phyloP scores from a whole-genome alignment of 2,797 vertebrate species.

The Hydrocynus forskahlii region DNA sequence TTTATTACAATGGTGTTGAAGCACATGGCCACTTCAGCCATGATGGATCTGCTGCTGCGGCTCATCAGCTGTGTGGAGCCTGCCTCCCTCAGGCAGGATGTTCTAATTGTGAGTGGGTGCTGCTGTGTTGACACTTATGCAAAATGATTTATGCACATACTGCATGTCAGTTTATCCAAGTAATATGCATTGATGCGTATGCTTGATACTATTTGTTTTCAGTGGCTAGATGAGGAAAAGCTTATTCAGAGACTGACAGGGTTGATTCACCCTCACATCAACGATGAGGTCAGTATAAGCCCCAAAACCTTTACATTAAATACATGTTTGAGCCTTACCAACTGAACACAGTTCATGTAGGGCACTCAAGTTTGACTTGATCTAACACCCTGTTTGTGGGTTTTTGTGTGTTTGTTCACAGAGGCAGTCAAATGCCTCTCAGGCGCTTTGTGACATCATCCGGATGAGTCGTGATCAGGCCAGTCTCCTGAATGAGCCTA shows the following conservation, averaged over 20 bases:
- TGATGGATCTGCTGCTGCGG: slow-evolving; percentile 96
- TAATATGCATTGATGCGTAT: too few relatives aligned
- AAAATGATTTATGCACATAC: background rate
- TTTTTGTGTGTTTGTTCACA: slow-evolving; percentile 54
- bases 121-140: background rate
- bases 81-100: slow-evolving; percentile 85
- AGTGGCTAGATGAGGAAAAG: slow-evolving; percentile 95
- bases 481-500: slow-evolving; percentile 85
- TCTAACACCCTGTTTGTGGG: background rate
- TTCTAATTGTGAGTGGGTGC: slow-evolving; percentile 84
- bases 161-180: too few relatives aligned
- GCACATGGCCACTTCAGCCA: slow-evolving; percentile 94
- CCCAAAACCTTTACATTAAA: background rate
- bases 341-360: background rate
- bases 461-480: slow-evolving; percentile 95
- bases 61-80: slow-evolving; percentile 96
- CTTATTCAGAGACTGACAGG: slow-evolving; percentile 90
- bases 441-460: slow-evolving; percentile 94
- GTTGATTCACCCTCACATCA: slow-evolving; percentile 87
- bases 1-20: slow-evolving; percentile 90
- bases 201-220: slow-evolving; percentile 11
- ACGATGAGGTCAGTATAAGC: slow-evolving; percentile 87
- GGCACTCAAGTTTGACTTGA: background rate
- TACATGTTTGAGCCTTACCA: background rate
- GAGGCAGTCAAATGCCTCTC: slow-evolving; percentile 94